These are phyloP conservation scores for Osmoderma eremita DNA, from an alignment of 2,888 invertebrate species.

Conservation along the genomic window DNA sequence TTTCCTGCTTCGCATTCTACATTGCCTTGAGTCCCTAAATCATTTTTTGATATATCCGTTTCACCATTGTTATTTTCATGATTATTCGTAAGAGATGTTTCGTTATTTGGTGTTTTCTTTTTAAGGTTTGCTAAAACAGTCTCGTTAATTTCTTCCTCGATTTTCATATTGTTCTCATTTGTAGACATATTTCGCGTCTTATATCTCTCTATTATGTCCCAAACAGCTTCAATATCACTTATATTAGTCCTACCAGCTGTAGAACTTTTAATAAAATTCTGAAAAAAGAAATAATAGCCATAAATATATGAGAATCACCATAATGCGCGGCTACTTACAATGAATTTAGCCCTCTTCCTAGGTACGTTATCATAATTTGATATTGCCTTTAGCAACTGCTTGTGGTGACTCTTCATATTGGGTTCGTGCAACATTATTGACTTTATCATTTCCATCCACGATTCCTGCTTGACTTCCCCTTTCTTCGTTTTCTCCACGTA, in stretches of 20 bases:
- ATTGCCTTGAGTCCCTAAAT: not conserved
- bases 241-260: slow-evolving; percentile 68
- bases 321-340: slow-evolving; percentile 60
- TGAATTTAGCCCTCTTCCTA: slow-evolving; percentile 84
- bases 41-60: not conserved
- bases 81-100: slow-evolving; percentile 6
- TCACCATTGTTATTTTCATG: not conserved
- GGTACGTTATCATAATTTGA: slow-evolving; percentile 82
- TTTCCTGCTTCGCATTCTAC: not conserved
- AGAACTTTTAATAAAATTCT: slow-evolving; percentile 76
- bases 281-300: slow-evolving; percentile 44
- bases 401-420: slow-evolving; percentile 68
- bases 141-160: not conserved
- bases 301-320: no score
- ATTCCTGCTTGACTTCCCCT: slow-evolving; percentile 86
- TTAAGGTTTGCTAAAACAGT: slow-evolving; percentile 7
- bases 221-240: slow-evolving; percentile 73
- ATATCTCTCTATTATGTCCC: slow-evolving; percentile 67
- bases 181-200: slow-evolving; percentile 38
- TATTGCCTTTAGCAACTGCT: slow-evolving; percentile 73
- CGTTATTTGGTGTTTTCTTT: no score
- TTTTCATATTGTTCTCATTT: slow-evolving; percentile 31
- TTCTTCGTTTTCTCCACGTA: slow-evolving; percentile 78
- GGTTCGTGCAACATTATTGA: slow-evolving; percentile 70
- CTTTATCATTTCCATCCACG: slow-evolving; percentile 81